phyloP scores from a whole-genome alignment of 2,113 vertebrate species.

The Cranoglanis bouderius region DNA sequence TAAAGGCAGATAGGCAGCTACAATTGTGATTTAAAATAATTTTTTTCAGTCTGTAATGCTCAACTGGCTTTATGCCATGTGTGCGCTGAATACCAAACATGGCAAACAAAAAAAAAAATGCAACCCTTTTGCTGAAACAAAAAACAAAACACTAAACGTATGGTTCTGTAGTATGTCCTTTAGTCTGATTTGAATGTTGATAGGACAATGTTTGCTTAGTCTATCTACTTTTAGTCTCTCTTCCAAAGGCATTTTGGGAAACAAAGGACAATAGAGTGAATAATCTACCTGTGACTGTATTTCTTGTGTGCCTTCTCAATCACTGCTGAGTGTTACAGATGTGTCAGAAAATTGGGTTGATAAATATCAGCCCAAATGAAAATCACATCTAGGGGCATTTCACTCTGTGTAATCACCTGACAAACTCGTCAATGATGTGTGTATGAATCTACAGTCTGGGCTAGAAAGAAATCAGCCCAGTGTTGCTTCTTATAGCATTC shows the following conservation, averaged over 20 bases:
- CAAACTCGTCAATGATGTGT: not conserved
- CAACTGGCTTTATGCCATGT: not conserved
- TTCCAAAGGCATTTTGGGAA: not conserved
- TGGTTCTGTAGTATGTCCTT: not conserved
- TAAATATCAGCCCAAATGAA: not conserved
- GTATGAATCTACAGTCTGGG: not conserved
- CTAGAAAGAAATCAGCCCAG: not conserved
- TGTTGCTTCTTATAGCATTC: not conserved
- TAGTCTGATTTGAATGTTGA: not conserved
- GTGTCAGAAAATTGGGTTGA: not conserved
- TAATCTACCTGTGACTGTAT: not conserved
- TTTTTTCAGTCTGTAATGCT: not conserved
- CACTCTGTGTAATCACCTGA: not conserved
- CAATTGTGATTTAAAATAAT: not conserved
- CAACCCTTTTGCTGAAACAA: not conserved
- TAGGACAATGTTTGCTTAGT: not conserved
- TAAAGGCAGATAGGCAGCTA: not conserved
- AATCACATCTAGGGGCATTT: not conserved
- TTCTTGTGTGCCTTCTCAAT: not conserved
- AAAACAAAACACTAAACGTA: not conserved
- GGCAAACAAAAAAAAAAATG: not conserved
- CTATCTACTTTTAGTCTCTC: not conserved
- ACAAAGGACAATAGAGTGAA: not conserved
- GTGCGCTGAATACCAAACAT: not conserved
- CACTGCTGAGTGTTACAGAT: not conserved